phyloP scores from a whole-genome alignment of 2,888 invertebrate species.

The Cheilosia pagana region DNA sequence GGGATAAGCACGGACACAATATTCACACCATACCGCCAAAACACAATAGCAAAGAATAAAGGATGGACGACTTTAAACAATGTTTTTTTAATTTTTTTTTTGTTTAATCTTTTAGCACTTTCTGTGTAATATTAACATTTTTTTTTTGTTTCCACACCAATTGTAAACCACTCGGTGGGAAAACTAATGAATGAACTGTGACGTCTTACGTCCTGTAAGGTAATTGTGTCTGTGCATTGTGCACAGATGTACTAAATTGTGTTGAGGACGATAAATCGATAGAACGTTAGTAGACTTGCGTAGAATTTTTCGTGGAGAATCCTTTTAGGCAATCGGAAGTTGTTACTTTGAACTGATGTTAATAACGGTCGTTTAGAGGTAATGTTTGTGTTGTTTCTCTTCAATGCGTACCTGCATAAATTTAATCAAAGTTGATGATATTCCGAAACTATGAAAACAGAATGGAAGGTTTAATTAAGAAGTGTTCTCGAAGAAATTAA shows the following conservation, averaged over 20 bases:
- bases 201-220: conserved; percentile 58
- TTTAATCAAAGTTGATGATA: too few species aligned
- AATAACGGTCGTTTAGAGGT: conserved; percentile 2
- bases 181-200: conserved; percentile 74
- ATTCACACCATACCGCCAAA: conserved; percentile 44
- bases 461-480: too few species aligned
- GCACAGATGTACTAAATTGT: conserved; percentile 61
- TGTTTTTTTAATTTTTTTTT: not conserved
- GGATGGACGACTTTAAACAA: conserved; percentile 26
- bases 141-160: conserved; percentile 19
- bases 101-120: conserved; percentile 7
- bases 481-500: too few species aligned
- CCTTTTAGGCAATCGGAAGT: not conserved
- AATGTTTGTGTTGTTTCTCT: too few species aligned
- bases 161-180: conserved; percentile 59
- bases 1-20: conserved; percentile 35
- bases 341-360: conserved; percentile 10
- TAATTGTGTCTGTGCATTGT: conserved; percentile 59
- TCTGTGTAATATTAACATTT: conserved; percentile 43
- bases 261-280: conserved; percentile 58
- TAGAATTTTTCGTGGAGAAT: conserved; percentile 21
- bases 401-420: too few species aligned
- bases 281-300: conserved; percentile 56
- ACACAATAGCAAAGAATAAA: conserved; percentile 24
- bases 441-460: too few species aligned